Evolutionary conservation across 2,113 vertebrate species (phyloP).

Genomic region (Eudorcas thomsonii): DNA sequence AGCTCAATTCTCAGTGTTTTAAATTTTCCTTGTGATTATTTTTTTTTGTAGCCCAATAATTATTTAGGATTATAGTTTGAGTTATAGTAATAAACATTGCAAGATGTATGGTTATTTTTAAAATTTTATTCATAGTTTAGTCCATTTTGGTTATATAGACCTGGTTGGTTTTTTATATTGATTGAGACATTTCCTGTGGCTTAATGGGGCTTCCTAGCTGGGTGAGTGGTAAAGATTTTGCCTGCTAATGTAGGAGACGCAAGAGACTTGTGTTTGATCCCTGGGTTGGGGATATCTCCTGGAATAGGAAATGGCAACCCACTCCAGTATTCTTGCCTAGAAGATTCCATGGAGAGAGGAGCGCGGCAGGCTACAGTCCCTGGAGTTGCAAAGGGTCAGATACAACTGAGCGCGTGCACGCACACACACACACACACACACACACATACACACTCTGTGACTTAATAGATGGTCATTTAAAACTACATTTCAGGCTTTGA

Average conservation of each 20-base stretch:
- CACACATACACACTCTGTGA: background rate
- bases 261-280: background rate
- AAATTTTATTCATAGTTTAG: background rate
- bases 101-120: background rate
- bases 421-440: background rate
- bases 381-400: background rate
- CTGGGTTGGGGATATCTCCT: background rate
- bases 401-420: accelerated
- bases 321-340: background rate
- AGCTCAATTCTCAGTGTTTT: background rate
- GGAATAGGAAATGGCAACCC: background rate
- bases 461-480: background rate
- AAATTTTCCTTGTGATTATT: background rate
- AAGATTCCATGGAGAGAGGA: background rate
- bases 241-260: background rate
- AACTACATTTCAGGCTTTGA: background rate
- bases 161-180: background rate
- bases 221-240: background rate
- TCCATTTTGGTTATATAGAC: background rate
- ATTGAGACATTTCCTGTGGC: background rate
- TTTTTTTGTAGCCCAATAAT: background rate
- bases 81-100: background rate
- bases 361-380: background rate
- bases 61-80: background rate
- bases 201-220: background rate